Conservation (phyloP, 2,888 invertebrate genomes). For the Nowickia ferox region DNA sequence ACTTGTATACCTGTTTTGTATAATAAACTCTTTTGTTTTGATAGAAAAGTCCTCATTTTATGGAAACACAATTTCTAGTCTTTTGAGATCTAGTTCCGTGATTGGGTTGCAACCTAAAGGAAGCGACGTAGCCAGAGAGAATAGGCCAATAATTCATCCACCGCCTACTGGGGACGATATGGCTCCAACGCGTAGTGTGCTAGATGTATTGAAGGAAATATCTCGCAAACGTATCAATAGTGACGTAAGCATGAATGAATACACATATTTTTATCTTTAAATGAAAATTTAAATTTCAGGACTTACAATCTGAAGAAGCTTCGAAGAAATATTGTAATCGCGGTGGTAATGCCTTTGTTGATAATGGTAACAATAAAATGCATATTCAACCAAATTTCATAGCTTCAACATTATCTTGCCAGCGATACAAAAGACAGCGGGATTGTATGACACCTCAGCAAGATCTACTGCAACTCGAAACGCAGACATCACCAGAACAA, state of each 20-base stretch:
- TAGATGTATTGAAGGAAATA: slow-evolving; percentile 85
- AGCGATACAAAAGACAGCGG: slow-evolving; percentile 78
- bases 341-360: slow-evolving; percentile 73
- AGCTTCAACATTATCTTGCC: slow-evolving; percentile 33
- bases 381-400: slow-evolving; percentile 4
- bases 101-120: slow-evolving; percentile 77
- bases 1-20: neutral
- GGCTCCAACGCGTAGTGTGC: slow-evolving; percentile 84
- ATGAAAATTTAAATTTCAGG: slow-evolving; percentile 75
- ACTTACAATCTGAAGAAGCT: slow-evolving; percentile 74
- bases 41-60: slow-evolving; percentile 78
- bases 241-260: slow-evolving; percentile 77
- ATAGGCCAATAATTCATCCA: slow-evolving; percentile 81
- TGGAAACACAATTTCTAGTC: slow-evolving; percentile 80
- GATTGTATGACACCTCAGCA: slow-evolving; percentile 73
- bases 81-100: slow-evolving; percentile 80
- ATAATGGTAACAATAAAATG: slow-evolving; percentile 44
- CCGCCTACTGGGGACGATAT: slow-evolving; percentile 81
- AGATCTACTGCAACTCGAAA: slow-evolving; percentile 36
- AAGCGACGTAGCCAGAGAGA: slow-evolving; percentile 80
- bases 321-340: slow-evolving; percentile 81
- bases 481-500: slow-evolving; percentile 78
- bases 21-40: slow-evolving; percentile 8
- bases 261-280: neutral
- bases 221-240: slow-evolving; percentile 85